phyloP scores from a whole-genome alignment of 2,888 invertebrate genomes.

The Tiphia femorata region DNA sequence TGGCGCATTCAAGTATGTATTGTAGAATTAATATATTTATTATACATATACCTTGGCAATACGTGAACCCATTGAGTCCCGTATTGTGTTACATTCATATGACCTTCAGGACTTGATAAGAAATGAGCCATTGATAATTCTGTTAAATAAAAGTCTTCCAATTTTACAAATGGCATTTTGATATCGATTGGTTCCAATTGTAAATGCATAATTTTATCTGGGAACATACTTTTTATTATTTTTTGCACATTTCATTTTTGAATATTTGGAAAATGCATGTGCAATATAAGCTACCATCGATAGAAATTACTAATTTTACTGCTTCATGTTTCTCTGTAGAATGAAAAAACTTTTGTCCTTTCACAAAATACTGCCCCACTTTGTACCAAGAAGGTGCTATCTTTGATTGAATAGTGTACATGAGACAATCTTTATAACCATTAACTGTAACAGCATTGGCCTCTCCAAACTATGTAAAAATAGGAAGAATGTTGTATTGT shows the following conservation, averaged over 20 bases:
- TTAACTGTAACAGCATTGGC: conserved; percentile 42
- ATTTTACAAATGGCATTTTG: conserved; percentile 40
- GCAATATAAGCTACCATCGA: conserved; percentile 16
- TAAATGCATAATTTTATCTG: conserved; percentile 37
- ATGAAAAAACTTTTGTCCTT: conserved; percentile 53
- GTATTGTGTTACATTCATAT: conserved; percentile 38
- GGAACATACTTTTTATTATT: conserved; percentile 6
- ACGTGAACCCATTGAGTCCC: conserved; percentile 49
- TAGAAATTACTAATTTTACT: conserved; percentile 48
- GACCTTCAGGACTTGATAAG: conserved; percentile 42
- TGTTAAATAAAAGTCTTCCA: conserved; percentile 43
- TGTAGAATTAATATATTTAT: background rate
- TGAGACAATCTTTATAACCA: conserved; percentile 59
- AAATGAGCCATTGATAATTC: conserved; percentile 40
- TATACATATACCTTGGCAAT: conserved; percentile 58
- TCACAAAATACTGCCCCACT: conserved; percentile 51
- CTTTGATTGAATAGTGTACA: conserved; percentile 58
- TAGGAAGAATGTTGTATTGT: background rate
- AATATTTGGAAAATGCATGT: background rate
- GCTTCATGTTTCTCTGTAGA: conserved; percentile 40
- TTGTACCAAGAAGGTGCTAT: conserved; percentile 63
- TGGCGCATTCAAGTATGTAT: too few relatives aligned
- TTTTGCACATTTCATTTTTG: background rate
- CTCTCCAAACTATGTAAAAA: conserved; percentile 37
- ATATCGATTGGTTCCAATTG: conserved; percentile 40